phyloP scores from a whole-genome alignment of 2,113 vertebrate genomes.

The Actenoides hombroni region DNA sequence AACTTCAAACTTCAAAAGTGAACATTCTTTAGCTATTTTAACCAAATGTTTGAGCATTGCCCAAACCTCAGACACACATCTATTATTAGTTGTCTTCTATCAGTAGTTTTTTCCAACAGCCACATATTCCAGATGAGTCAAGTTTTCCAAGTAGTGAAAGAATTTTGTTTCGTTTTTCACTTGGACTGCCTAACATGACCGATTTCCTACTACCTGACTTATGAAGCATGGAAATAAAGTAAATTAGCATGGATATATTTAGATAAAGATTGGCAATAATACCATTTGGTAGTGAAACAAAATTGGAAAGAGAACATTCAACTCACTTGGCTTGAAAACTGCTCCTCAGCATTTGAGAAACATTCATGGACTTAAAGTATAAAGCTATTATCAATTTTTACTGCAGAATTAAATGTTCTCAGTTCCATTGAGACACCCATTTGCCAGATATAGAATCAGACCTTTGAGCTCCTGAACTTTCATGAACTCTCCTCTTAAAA shows the following conservation, averaged over 20 bases:
- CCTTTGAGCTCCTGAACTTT: neutral
- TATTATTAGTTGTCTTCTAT: neutral
- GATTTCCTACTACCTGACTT: neutral
- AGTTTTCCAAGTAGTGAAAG: neutral
- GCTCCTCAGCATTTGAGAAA: neutral
- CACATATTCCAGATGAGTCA: accelerated
- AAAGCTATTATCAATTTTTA: neutral
- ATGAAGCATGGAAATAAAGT: neutral
- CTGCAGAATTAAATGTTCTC: neutral
- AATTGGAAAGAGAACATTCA: neutral
- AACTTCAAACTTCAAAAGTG: neutral
- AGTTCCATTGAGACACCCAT: neutral
- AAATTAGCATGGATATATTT: neutral
- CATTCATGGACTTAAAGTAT: neutral
- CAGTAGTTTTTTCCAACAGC: neutral
- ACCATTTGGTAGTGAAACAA: neutral
- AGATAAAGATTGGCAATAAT: neutral
- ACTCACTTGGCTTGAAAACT: neutral
- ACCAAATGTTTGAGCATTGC: neutral
- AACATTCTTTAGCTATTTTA: neutral
- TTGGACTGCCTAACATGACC: neutral
- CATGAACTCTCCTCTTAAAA: neutral
- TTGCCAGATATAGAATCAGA: neutral
- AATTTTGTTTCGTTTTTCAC: neutral
- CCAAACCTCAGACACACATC: neutral